Evolutionary conservation across 2,113 vertebrate species (phyloP).

Genomic region (Psilopsiagon aurifrons): DNA sequence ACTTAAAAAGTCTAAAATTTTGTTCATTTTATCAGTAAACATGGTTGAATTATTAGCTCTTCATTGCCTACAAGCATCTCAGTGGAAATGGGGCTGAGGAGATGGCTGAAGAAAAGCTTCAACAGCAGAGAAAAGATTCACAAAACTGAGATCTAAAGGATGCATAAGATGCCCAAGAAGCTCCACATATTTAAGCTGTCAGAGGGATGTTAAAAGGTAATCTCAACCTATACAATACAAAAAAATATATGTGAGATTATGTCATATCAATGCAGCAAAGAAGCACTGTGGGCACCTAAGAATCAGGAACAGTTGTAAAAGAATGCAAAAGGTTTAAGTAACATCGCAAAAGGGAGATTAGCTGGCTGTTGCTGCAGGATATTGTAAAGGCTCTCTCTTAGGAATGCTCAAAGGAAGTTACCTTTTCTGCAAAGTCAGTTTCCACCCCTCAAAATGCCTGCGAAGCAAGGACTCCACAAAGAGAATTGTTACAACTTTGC

Average conservation of each 20-base stretch:
- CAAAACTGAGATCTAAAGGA: background rate
- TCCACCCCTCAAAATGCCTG: background rate
- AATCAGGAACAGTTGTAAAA: background rate
- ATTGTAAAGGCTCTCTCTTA: background rate
- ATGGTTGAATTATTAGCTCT: background rate
- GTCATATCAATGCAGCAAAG: background rate
- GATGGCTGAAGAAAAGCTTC: background rate
- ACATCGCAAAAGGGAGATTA: background rate
- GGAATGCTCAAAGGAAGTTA: background rate
- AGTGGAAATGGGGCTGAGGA: background rate
- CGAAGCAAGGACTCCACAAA: background rate
- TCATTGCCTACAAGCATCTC: background rate
- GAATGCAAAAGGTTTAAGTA: background rate
- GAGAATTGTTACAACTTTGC: background rate
- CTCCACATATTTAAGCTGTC: background rate
- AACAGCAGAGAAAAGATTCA: background rate
- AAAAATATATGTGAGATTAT: background rate
- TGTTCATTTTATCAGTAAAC: background rate
- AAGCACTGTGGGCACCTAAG: background rate
- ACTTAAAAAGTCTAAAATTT: background rate
- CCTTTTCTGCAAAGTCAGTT: background rate
- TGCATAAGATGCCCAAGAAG: background rate
- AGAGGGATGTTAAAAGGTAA: background rate
- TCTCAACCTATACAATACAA: background rate
- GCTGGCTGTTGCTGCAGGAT: background rate